A percentile compares a stretch with the other conserved stretches of the same genome.
These are phyloP conservation scores for Eretmochelys imbricata DNA, from an alignment of 2,113 vertebrate genomes.

Conservation along the genomic window DNA sequence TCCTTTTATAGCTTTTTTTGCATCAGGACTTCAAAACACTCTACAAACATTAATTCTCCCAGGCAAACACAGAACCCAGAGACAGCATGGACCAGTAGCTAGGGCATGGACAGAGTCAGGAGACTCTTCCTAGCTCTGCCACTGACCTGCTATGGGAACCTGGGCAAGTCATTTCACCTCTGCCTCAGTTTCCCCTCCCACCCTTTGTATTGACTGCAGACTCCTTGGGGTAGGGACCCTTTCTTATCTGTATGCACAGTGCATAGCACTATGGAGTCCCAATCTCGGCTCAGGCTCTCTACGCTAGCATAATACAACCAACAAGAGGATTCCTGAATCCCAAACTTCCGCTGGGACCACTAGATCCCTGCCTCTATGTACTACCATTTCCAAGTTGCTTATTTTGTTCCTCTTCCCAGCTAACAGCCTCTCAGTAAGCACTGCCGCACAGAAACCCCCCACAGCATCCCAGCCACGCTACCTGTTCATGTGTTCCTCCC, in stretches of 20 bases:
- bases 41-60: not conserved
- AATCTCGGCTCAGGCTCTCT: not conserved
- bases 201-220: not conserved
- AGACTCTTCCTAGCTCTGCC: not conserved
- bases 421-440: not conserved
- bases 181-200: not conserved
- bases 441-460: not conserved
- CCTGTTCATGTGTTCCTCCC: slow-evolving; percentile 98
- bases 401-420: not conserved
- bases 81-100: not conserved
- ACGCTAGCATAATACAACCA: not conserved
- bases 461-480: not conserved
- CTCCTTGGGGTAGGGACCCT: not conserved
- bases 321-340: not conserved
- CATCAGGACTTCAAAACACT: not conserved
- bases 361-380: not conserved
- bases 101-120: not conserved
- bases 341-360: not conserved
- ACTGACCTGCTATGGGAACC: not conserved
- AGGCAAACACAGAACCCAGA: not conserved
- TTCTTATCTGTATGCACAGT: not conserved
- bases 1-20: not conserved
- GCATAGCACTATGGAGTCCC: not conserved
- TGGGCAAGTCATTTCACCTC: not conserved
- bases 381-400: not conserved